These are phyloP conservation scores for Aricia artaxerxes DNA, from an alignment of 2,888 invertebrate species.

Conservation along the genomic window DNA sequence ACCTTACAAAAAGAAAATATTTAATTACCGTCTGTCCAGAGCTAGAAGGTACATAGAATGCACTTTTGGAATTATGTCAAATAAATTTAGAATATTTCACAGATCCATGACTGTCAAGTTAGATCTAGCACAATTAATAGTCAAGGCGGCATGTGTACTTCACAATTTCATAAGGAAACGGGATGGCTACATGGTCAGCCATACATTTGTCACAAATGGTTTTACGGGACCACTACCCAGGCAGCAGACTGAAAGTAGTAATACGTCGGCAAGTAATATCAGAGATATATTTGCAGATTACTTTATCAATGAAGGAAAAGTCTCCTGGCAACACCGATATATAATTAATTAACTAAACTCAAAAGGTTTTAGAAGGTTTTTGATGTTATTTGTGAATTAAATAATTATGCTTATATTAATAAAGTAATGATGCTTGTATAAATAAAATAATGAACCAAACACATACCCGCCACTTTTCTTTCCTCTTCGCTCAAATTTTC, in stretches of 20 bases:
- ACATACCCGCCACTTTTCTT: not conserved
- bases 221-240: not conserved
- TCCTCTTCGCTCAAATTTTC: not conserved
- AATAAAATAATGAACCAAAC: not conserved
- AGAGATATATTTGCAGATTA: constrained; percentile 23
- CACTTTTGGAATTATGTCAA: constrained; percentile 25
- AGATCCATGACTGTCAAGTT: constrained; percentile 13
- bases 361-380: not conserved
- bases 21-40: constrained; percentile 7
- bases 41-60: constrained; percentile 32
- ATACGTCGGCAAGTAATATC: constrained; percentile 24
- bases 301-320: constrained; percentile 17
- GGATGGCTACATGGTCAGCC: constrained; percentile 32
- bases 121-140: constrained; percentile 30
- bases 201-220: constrained; percentile 33
- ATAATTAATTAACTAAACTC: not conserved
- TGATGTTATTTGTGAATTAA: not conserved
- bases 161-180: constrained; percentile 37
- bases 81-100: constrained; percentile 35
- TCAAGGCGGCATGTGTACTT: constrained; percentile 35
- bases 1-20: constrained; percentile 19
- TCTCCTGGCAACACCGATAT: constrained; percentile 33
- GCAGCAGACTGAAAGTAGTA: not conserved
- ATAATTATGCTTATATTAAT: not conserved
- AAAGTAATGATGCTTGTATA: not conserved